phyloP scores from a whole-genome alignment of 2,888 invertebrate genomes.

The Bruchidius siliquastri region DNA sequence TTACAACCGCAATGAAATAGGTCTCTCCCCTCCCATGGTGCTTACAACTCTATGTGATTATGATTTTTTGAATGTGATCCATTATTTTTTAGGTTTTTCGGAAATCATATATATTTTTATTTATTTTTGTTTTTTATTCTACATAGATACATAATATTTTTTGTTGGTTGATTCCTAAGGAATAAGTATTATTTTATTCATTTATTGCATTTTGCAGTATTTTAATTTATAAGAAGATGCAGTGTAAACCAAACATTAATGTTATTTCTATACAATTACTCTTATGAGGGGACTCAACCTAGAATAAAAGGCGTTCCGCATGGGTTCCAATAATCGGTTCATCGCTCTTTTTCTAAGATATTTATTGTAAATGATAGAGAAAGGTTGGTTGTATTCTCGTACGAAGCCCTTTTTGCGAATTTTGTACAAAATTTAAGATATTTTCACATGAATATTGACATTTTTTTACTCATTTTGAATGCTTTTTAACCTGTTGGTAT shows the following conservation, averaged over 20 bases:
- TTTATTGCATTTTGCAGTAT: slow-evolving; percentile 5
- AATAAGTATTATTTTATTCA: slow-evolving; percentile 1
- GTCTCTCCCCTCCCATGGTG: slow-evolving; percentile 15
- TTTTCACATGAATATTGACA: too few species aligned
- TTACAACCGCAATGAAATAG: not conserved
- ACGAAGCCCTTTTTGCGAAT: too few species aligned
- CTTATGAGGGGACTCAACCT: too few species aligned
- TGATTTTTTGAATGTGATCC: slow-evolving; percentile 18
- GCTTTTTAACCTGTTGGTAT: too few species aligned
- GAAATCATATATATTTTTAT: slow-evolving; percentile 7
- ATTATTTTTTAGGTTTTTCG: slow-evolving; percentile 13
- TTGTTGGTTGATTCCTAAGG: slow-evolving; percentile 5
- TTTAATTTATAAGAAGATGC: slow-evolving; percentile 4
- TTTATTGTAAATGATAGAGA: too few species aligned
- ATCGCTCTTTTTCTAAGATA: too few species aligned
- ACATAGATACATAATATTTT: slow-evolving; percentile 2
- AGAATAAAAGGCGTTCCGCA: too few species aligned
- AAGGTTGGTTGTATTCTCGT: too few species aligned
- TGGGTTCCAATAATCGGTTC: too few species aligned
- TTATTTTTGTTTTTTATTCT: slow-evolving; percentile 2
- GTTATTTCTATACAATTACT: too few species aligned
- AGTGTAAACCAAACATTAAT: not conserved
- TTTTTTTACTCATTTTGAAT: too few species aligned
- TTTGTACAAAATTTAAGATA: too few species aligned
- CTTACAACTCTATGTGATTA: slow-evolving; percentile 22